These are phyloP conservation scores for Orgyia antiqua DNA, from an alignment of 2,888 invertebrate species.

Conservation along the genomic window DNA sequence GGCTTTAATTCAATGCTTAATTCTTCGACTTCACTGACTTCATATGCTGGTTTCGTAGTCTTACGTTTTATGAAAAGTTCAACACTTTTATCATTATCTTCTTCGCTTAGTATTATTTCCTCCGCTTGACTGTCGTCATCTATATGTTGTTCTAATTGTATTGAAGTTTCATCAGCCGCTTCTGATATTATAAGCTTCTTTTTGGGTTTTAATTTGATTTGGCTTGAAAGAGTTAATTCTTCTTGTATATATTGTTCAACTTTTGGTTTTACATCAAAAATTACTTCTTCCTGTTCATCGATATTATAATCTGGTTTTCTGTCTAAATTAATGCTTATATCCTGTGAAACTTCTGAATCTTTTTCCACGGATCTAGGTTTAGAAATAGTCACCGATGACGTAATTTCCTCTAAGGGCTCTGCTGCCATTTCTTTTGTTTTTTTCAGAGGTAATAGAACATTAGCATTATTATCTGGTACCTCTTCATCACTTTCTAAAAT, in stretches of 20 bases:
- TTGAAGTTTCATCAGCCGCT: conserved; percentile 83
- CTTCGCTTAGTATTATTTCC: conserved; percentile 82
- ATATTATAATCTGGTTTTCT: conserved; percentile 82
- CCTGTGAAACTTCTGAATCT: conserved; percentile 70
- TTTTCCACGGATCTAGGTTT: conserved; percentile 54
- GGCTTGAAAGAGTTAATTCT: conserved; percentile 84
- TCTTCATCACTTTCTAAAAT: conserved; percentile 67
- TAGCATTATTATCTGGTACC: conserved; percentile 52
- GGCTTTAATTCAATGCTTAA: conserved; percentile 77
- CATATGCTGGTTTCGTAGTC: conserved; percentile 75
- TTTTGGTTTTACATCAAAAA: conserved; percentile 59
- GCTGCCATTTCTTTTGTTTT: conserved; percentile 59
- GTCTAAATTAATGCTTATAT: conserved; percentile 83
- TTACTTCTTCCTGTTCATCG: conserved; percentile 82
- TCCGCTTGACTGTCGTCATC: conserved; percentile 81
- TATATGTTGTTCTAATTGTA: conserved; percentile 81
- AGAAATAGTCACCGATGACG: conserved; percentile 49
- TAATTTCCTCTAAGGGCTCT: conserved; percentile 50
- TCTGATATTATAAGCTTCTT: conserved; percentile 80
- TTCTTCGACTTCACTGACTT: conserved; percentile 80
- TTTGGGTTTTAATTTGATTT: conserved; percentile 82
- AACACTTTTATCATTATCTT: conserved; percentile 78
- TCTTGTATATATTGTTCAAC: conserved; percentile 80
- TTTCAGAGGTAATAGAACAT: conserved; percentile 56
- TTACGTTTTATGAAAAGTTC: conserved; percentile 70